Percentiles rank a stretch among this genome's conserved stretches.
These are phyloP conservation scores for Acanthosepion pharaonis DNA, from an alignment of 2,888 invertebrate genomes.

Conservation along the genomic window DNA sequence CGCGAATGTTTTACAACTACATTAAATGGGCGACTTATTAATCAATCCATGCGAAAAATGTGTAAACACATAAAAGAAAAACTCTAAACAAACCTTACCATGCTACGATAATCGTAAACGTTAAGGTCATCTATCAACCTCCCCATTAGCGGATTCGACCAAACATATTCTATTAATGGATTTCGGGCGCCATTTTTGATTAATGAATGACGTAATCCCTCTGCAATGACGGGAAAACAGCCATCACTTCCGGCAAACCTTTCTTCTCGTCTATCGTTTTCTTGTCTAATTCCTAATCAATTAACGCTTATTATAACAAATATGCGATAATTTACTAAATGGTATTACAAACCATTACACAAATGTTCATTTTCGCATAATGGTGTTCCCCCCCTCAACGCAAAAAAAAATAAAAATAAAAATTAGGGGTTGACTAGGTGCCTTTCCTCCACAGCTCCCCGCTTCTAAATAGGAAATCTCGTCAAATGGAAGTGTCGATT, in stretches of 20 bases:
- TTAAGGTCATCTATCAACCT: too few relatives aligned
- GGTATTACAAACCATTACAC: not conserved
- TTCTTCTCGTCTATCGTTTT: not conserved
- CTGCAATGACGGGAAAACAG: not conserved
- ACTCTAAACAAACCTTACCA: too few relatives aligned
- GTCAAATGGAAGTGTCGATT: not conserved
- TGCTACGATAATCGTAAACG: too few relatives aligned
- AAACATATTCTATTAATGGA: not conserved
- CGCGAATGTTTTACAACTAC: too few relatives aligned
- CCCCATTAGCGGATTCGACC: not conserved
- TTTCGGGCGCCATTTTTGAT: not conserved
- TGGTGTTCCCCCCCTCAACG: not conserved
- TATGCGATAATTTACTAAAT: not conserved
- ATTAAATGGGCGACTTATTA: too few relatives aligned
- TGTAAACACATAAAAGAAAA: too few relatives aligned
- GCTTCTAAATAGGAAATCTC: not conserved
- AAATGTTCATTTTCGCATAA: not conserved
- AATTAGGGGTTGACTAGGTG: not conserved
- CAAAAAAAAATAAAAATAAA: not conserved
- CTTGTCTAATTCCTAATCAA: not conserved
- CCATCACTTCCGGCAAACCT: not conserved
- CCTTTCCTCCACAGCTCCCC: not conserved
- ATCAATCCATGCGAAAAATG: too few relatives aligned
- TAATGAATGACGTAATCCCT: not conserved
- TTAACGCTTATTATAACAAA: not conserved